Conservation (phyloP, 2,113 vertebrate species). For the Nanorana parkeri region DNA sequence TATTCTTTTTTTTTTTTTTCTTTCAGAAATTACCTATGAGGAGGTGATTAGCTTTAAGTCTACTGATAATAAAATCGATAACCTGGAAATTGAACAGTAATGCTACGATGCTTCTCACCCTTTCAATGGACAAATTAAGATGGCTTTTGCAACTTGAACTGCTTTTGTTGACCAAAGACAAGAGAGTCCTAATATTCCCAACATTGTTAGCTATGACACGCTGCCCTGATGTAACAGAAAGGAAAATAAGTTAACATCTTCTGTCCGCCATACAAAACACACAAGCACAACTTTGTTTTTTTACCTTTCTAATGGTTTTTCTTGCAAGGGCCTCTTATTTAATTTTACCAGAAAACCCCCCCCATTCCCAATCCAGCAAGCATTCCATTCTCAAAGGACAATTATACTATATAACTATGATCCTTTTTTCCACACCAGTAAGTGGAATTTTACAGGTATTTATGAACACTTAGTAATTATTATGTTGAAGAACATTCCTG, state of each 20-base stretch:
- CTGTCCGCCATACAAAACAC: background rate
- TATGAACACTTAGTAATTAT: too few relatives aligned
- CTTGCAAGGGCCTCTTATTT: too few relatives aligned
- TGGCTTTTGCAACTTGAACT: slow-evolving; percentile 20
- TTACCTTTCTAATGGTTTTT: background rate
- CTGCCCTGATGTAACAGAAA: background rate
- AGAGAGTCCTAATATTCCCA: background rate
- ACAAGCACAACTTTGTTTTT: slow-evolving; percentile 7
- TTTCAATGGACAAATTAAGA: background rate
- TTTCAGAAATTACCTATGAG: slow-evolving; percentile 89
- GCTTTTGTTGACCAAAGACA: slow-evolving; percentile 48
- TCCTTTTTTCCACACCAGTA: too few relatives aligned
- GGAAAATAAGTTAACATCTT: background rate
- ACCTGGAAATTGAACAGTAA: slow-evolving; percentile 88
- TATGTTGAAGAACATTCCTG: too few relatives aligned
- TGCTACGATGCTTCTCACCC: background rate
- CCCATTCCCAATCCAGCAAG: too few relatives aligned
- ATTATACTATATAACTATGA: too few relatives aligned
- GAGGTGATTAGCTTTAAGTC: slow-evolving; percentile 90
- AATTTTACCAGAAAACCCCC: too few relatives aligned
- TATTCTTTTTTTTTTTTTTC: background rate
- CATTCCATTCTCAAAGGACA: too few relatives aligned
- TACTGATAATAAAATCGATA: slow-evolving; percentile 78
- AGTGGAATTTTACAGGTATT: too few relatives aligned
- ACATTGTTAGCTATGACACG: background rate